Base-by-base conservation (phyloP, 2,888 invertebrate species). In the Physocephala rufipes region DNA sequence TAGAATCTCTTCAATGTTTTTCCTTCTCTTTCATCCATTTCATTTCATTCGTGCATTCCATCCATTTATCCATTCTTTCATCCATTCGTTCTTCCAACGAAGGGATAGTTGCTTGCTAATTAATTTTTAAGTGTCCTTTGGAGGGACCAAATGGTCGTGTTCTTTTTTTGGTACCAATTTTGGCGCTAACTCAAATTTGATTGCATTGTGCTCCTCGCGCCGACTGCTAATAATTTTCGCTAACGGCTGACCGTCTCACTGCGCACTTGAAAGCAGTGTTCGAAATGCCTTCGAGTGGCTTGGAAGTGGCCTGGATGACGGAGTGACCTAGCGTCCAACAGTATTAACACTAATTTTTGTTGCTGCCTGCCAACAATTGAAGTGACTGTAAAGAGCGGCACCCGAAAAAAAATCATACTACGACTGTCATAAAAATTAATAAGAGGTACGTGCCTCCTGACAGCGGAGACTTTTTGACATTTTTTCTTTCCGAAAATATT, bases 161-260 rank as follows among this genome's bases (percentile, higher is more conserved):
- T 5, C 13, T n/a, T 49, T 49, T n/a, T 49, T 5, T 13, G 49
- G 49, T 16, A 49, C 49, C n/a, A 5, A 49, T 19, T 47, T 49
- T 49, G 16, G 49, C 49, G 49, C 49, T 49, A 49, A 49, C 49
- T 16, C 4, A 49, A 19, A 4, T 49, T 49, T 49, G 19, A 49
- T 49, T 49, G 49, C 49, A 13, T 49, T 49, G 47, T 47, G 49
- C 49, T 49, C 4, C 49, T 16, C 19, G 4, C n/a, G 49, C 49
- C 19, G n/a, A 19, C 19, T 49, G 49, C 49, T 49, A 49, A 49
- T 49, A 49, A 49, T n/a, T 49, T 49, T 49, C 49, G 19, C n/a
- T 4, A 3, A 0, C 49, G 36, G 36, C 49, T n/a, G n/a, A n/a
- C n/a, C n/a, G n/a, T n/a, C 49, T 16, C 49, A 16, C 4, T 49